Evolutionary conservation across 2,888 invertebrate genomes (phyloP).

Genomic region (Agonopterix alstromeriana): DNA sequence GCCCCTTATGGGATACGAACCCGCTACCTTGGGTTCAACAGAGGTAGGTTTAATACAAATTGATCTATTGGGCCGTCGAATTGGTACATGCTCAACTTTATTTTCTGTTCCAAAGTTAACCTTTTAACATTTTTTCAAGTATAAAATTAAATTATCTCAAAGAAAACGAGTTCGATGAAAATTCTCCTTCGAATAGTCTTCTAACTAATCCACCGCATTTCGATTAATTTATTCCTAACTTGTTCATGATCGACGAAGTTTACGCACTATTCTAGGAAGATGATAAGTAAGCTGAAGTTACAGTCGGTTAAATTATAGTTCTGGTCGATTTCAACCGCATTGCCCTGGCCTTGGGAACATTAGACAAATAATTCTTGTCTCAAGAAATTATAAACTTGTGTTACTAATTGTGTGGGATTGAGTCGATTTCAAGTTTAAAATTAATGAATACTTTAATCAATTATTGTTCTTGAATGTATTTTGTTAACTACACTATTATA

Average conservation of each 20-base stretch:
- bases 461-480: too few species aligned
- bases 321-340: conserved; percentile 4
- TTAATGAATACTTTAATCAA: too few species aligned
- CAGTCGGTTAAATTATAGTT: conserved; percentile 12
- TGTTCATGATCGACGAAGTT: conserved; percentile 9
- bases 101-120: too few species aligned
- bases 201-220: conserved; percentile 8
- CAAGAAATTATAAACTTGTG: neutral
- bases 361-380: neutral
- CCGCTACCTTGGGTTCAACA: too few species aligned
- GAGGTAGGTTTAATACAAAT: too few species aligned
- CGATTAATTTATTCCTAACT: conserved; percentile 17
- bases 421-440: too few species aligned
- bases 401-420: neutral
- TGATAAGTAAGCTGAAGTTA: conserved; percentile 11
- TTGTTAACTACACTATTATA: too few species aligned
- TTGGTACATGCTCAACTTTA: too few species aligned
- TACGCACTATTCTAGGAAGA: conserved; percentile 9
- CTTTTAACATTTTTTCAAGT: too few species aligned
- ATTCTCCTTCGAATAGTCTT: neutral
- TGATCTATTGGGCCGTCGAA: too few species aligned
- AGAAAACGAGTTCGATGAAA: neutral
- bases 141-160: too few species aligned
- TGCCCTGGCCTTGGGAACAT: neutral
- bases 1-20: too few species aligned